These are phyloP conservation scores for Rhagoletis pomonella DNA, from an alignment of 1,140 invertebrate genomes.

Conservation along the genomic window DNA sequence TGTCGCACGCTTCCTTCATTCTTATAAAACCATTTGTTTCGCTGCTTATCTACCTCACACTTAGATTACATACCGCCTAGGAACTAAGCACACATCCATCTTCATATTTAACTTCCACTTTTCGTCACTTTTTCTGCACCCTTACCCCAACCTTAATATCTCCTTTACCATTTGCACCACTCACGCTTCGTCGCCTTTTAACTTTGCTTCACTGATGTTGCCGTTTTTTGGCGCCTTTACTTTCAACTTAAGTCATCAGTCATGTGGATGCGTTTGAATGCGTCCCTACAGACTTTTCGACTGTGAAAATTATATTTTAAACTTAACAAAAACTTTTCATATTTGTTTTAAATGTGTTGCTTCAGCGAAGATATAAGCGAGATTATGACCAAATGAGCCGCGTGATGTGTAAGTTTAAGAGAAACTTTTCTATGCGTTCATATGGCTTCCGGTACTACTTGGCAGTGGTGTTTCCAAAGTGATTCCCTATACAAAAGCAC, in stretches of 20 bases:
- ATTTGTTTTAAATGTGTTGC: slow-evolving; percentile 40
- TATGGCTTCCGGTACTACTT: slow-evolving; percentile 31
- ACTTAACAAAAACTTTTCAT: slow-evolving; percentile 42
- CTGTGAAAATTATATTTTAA: slow-evolving; percentile 48
- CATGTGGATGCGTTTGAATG: not conserved
- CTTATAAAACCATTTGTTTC: not conserved
- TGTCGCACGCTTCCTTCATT: not conserved
- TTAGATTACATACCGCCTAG: not conserved
- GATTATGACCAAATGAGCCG: slow-evolving; percentile 40
- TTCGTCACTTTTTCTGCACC: not conserved
- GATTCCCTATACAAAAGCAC: too few species aligned
- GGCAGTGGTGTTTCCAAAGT: not conserved
- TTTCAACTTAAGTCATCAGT: slow-evolving; percentile 31
- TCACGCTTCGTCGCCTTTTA: slow-evolving; percentile 40
- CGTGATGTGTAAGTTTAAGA: not conserved
- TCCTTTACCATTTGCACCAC: not conserved
- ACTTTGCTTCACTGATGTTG: slow-evolving; percentile 6
- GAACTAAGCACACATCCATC: not conserved
- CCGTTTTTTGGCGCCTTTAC: slow-evolving; percentile 22
- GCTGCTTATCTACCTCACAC: not conserved
- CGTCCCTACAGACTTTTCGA: not conserved
- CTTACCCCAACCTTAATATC: not conserved
- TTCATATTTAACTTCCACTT: not conserved
- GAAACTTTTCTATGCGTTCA: not conserved
- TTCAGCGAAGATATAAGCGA: not conserved